Base-by-base conservation (phyloP, 2,113 vertebrate genomes). In the Zosterops borbonicus region DNA sequence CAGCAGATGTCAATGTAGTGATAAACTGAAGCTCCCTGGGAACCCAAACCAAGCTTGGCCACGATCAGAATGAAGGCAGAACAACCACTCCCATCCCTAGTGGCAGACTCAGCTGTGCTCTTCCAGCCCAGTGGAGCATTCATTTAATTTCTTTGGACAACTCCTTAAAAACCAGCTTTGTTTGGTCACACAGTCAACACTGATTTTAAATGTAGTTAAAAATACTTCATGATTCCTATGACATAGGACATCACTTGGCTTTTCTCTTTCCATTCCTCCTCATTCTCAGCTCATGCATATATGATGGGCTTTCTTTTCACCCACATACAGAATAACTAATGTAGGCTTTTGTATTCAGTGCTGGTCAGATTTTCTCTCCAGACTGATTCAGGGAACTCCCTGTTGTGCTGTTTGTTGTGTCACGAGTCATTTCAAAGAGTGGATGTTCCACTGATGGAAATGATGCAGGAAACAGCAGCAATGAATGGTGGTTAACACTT, bases 1-100 rank as follows among this genome's bases (percentile, higher is more conserved):
- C 83, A 84, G 81, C 65, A 95, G 92, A 64, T 84, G 93, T 95
- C 90, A 71, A 94, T 84, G 74, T 25, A 65, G 23, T 42, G 87
- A 87, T 50, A 17, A 95, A 55, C 50, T 70, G 41, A 31, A 77
- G 59, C 56, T 65, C 35, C 0, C 21, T n/a, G 52, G 81, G 68
- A 50, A 29, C n/a, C 46, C 46, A 69, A 69, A 35, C 1, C 29
- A 35, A 59, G 44, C 10, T 58, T 37, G 62, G 42, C 44, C 67
- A 28, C 0, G 0, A 5, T 46, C 28, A 49, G 67, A 25, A 17
- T 5, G 20, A 50, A 67, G 63, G 33, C 3, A n/a, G 42, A 92
- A 55, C 39, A 74, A 3, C 50, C 6, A 1, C 7, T 78, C 18
- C 0, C 23, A 42, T 11, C 59, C 39, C 42, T 44, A 12, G 28